phyloP scores from a whole-genome alignment of 2,113 vertebrate species.

The Arothron firmamentum region DNA sequence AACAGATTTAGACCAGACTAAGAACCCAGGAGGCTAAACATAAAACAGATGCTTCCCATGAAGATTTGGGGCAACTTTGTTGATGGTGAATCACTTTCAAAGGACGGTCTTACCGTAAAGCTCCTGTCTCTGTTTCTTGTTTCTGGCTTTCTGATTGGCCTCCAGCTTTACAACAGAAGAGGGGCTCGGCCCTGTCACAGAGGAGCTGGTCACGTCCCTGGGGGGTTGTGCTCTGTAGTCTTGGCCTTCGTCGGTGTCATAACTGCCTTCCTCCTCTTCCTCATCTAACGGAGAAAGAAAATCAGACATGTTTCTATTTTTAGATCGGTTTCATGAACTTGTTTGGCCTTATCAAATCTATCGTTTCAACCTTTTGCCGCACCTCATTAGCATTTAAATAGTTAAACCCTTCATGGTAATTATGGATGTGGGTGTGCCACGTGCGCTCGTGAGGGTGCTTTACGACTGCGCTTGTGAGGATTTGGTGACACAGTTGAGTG shows the following conservation, averaged over 20 bases:
- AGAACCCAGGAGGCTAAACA: slow-evolving; percentile 36
- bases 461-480: slow-evolving; percentile 13
- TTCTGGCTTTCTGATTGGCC: slow-evolving; percentile 95
- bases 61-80: slow-evolving; percentile 29
- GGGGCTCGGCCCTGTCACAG: slow-evolving; percentile 84
- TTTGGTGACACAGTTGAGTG: background rate
- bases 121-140: slow-evolving; percentile 94
- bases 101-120: slow-evolving; percentile 78
- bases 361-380: slow-evolving; percentile 19
- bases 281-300: slow-evolving; percentile 63
- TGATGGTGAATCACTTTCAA: slow-evolving; percentile 40
- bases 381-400: slow-evolving; percentile 54
- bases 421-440: slow-evolving; percentile 38
- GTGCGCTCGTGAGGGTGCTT: background rate
- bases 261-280: slow-evolving; percentile 78
- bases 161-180: slow-evolving; percentile 96
- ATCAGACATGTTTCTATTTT: slow-evolving; percentile 8
- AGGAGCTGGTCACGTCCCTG: slow-evolving; percentile 68
- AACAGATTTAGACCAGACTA: slow-evolving; percentile 46
- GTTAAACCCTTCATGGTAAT: slow-evolving; percentile 32
- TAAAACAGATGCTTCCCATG: slow-evolving; percentile 49
- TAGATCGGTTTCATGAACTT: slow-evolving; percentile 1
- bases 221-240: slow-evolving; percentile 61
- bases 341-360: slow-evolving; percentile 15
- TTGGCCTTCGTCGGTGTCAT: slow-evolving; percentile 83